Base-by-base conservation (phyloP, 1,140 invertebrate species). In the Drosophila ambigua region DNA sequence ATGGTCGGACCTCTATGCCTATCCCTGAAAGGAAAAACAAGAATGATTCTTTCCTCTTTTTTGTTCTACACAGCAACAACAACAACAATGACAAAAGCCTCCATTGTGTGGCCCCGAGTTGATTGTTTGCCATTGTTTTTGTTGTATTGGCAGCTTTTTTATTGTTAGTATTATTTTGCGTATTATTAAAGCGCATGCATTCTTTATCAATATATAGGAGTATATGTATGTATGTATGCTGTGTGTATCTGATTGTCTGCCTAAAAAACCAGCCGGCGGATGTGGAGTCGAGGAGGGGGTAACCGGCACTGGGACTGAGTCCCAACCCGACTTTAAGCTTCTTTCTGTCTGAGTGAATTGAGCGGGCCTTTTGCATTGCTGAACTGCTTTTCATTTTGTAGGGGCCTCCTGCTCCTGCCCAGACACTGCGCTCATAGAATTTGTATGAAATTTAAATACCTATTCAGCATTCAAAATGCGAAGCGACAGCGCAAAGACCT, bases 361-460 rank as follows among this genome's bases (percentile, higher is more conserved):
- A 68, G 78, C 75, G 74, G 75, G 79, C 64, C 64, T 83, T 79
- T 85, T 73, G 81, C 77, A 87, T 75, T 65, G 73, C 84, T 82
- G 78, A 85, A 81, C 77, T 58, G 74, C 48, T 57, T 60, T 46
- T 51, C n/a, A 20, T 58, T 57, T 60, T 59, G 59, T 77, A 46
- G 61, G 57, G 63, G 81, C 64, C 81, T 64, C 69, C 71, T 28
- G 44, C 28, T 5, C 51, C 66, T 50, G 13, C 9, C 62, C 76
- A 85, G 81, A 85, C 81, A 67, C 41, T 57, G 75, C 71, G 53
- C 75, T 81, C 79, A 88, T 88, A 88, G 83, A 88, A 88, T 88
- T 88, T 88, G 83, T 87, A 88, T 87, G 83, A 87, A 87, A 87
- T 88, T 88, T 88, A 88, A 88, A 88, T 88, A 88, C 83, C 83